phyloP scores from a whole-genome alignment of 1,140 invertebrate species.

The Trichonephila clavipes region DNA sequence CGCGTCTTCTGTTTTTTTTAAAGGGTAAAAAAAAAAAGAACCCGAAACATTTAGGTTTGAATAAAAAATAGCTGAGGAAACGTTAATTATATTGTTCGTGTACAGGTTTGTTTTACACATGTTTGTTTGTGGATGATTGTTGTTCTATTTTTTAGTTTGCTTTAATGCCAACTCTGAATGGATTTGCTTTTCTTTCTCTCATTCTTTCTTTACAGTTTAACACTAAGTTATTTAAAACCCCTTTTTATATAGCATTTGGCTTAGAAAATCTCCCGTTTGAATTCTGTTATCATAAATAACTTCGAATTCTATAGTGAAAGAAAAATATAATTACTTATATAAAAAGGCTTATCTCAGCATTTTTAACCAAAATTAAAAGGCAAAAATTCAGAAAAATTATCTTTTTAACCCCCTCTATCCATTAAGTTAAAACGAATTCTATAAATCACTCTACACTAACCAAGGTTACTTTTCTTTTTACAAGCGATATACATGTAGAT shows the following conservation, averaged over 20 bases:
- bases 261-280: not conserved
- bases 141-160: slow-evolving; percentile 7
- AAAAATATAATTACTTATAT: no score
- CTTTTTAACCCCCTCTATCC: no score
- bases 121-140: not conserved
- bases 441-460: no score
- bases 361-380: no score
- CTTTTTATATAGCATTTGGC: not conserved
- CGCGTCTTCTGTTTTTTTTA: not conserved
- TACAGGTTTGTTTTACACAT: slow-evolving; percentile 16
- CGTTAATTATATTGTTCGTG: not conserved
- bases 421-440: no score
- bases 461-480: no score
- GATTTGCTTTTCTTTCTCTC: not conserved
- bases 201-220: not conserved
- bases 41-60: not conserved
- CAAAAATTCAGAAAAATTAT: no score
- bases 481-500: no score
- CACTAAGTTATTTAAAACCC: not conserved
- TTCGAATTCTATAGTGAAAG: no score
- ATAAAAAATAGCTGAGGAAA: slow-evolving; percentile 10
- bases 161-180: not conserved
- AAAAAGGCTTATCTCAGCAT: no score
- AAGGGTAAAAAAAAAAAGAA: not conserved
- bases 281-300: no score